phyloP scores from a whole-genome alignment of 64 coral and sea anemone genomes.

The Dendrophyllia cribrosa region DNA sequence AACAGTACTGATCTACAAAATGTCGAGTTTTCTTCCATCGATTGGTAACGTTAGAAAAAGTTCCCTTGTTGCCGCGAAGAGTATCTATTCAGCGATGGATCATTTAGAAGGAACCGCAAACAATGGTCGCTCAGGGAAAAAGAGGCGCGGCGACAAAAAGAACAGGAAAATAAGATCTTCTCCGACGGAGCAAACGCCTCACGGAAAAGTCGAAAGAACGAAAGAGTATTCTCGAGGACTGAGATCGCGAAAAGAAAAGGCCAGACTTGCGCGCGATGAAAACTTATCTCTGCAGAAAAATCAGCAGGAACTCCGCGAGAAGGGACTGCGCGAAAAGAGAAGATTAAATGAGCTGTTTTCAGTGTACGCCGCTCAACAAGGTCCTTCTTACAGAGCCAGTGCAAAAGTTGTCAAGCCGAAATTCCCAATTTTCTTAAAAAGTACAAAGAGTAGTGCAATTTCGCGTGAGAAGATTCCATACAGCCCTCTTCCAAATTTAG shows the following conservation, averaged over 20 bases:
- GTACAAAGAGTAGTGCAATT: constrained; percentile 11
- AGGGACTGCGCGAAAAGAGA: constrained; percentile 69
- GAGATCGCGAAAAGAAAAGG: constrained; percentile 61
- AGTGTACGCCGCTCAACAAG: constrained; percentile 85
- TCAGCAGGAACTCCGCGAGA: constrained; percentile 67
- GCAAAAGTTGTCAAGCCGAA: constrained; percentile 67
- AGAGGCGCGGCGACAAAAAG: constrained; percentile 43
- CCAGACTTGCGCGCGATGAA: constrained; percentile 38
- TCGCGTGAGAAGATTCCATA: neutral
- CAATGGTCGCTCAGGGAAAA: constrained; percentile 51
- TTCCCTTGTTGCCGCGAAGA: constrained; percentile 70
- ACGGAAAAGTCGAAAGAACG: constrained; percentile 63
- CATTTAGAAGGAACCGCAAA: constrained; percentile 48
- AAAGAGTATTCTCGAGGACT: constrained; percentile 76
- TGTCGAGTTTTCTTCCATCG: constrained; percentile 77
- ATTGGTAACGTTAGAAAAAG: constrained; percentile 63
- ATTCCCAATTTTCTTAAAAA: constrained; percentile 87
- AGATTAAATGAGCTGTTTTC: constrained; percentile 82
- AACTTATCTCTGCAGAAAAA: constrained; percentile 33
- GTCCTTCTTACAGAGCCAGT: constrained; percentile 66
- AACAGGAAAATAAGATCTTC: neutral
- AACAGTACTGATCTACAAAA: neutral
- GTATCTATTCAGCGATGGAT: constrained; percentile 82
- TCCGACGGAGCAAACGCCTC: constrained; percentile 11
- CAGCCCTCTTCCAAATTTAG: constrained; percentile 28